phyloP scores from a whole-genome alignment of 2,797 vertebrate species.

The Zenarchopterus dispar region DNA sequence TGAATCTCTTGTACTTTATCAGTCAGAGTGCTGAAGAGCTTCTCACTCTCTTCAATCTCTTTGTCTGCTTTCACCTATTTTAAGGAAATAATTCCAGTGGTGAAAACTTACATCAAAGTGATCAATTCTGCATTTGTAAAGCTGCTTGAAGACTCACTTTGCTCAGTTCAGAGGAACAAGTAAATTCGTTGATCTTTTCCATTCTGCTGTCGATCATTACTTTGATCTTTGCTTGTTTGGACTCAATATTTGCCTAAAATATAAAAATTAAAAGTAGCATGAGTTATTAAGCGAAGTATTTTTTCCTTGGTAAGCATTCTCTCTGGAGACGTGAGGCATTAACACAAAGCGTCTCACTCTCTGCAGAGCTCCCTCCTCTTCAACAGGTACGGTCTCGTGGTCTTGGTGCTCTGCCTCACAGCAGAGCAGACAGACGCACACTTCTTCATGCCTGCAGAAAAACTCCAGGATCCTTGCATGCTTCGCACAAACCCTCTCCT shows the following conservation, averaged over 20 bases:
- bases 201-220: conserved; percentile 43
- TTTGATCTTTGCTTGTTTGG: conserved; percentile 30
- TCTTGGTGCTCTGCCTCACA: conserved; percentile 44
- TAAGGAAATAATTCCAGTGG: background rate
- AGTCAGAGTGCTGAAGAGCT: conserved; percentile 32
- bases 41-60: conserved; percentile 14
- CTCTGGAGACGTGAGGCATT: too few species aligned
- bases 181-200: conserved; percentile 48
- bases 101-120: background rate
- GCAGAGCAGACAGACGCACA: conserved; percentile 64
- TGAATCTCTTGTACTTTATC: conserved; percentile 13
- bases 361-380: conserved; percentile 48
- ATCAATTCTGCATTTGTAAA: background rate
- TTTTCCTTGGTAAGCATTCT: background rate
- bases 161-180: conserved; percentile 4
- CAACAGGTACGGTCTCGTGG: conserved; percentile 46
- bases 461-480: conserved; percentile 58
- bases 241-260: conserved; percentile 48
- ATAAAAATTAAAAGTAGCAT: background rate
- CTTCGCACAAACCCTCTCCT: conserved; percentile 53
- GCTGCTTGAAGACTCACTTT: conserved; percentile 34
- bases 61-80: conserved; percentile 30
- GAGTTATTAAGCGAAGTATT: too few species aligned
- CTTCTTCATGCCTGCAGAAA: conserved; percentile 55
- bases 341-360: conserved; percentile 36